Evolutionary conservation across 2,888 invertebrate genomes (phyloP).

Genomic region (Agrochola litura): DNA sequence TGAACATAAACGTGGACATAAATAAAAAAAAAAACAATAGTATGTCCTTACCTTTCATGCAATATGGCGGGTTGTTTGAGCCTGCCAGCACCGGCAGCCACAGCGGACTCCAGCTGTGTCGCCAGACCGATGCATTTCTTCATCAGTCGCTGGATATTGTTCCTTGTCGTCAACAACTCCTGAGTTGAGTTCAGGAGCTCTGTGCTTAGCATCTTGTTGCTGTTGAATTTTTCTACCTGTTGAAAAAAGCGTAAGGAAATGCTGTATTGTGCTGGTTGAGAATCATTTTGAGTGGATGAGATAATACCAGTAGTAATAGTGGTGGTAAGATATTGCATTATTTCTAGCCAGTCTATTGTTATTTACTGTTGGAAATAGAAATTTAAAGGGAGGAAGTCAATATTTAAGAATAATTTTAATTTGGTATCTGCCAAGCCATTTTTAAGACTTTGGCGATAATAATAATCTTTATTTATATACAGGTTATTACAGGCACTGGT

Average conservation of each 20-base stretch:
- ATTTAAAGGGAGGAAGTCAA: no score
- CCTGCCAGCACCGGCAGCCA: conserved; percentile 94
- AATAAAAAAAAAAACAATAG: neutral
- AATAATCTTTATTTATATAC: neutral
- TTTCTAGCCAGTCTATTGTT: neutral
- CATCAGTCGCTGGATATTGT: conserved; percentile 95
- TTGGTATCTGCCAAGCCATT: no score
- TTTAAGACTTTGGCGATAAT: no score
- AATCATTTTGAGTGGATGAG: no score
- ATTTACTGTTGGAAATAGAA: no score
- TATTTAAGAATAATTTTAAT: no score
- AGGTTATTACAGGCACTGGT: neutral
- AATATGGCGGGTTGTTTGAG: conserved; percentile 94
- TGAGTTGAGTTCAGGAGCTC: conserved; percentile 96
- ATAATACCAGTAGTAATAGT: no score
- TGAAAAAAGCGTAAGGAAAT: neutral
- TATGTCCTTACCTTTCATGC: conserved; percentile 88
- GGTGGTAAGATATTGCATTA: neutral
- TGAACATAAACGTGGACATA: neutral
- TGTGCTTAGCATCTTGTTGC: conserved; percentile 93
- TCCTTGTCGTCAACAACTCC: conserved; percentile 93
- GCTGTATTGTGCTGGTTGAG: no score
- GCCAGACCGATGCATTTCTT: conserved; percentile 96
- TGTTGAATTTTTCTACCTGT: conserved; percentile 93
- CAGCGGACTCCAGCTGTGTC: conserved; percentile 94